Conservation (phyloP, 2,797 vertebrate species). For the Molossus alvarezi region DNA sequence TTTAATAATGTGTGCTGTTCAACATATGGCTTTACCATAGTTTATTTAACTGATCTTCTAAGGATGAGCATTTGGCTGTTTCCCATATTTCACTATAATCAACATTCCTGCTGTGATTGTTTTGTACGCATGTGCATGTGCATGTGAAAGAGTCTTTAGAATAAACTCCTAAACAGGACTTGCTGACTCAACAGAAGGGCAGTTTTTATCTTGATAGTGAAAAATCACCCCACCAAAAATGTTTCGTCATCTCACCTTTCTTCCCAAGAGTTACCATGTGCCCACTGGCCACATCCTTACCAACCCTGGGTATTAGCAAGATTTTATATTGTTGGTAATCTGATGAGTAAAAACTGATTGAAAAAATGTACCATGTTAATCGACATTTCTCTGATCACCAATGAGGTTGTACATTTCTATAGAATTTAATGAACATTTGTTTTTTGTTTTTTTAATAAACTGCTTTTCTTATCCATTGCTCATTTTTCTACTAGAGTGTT, state of each 20-base stretch:
- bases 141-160: constrained; percentile 14
- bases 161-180: constrained; percentile 30
- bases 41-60: constrained; percentile 20
- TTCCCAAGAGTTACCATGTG: not conserved
- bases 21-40: not conserved
- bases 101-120: not conserved
- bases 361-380: constrained; percentile 32
- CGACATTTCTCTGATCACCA: constrained; percentile 32
- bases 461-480: constrained; percentile 22
- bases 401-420: not conserved
- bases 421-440: constrained; percentile 26
- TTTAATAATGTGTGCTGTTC: not conserved
- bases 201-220: not conserved
- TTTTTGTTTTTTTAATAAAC: constrained; percentile 31
- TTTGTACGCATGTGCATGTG: not conserved
- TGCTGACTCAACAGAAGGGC: not conserved
- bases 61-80: not conserved
- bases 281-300: not conserved
- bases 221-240: not conserved
- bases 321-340: constrained; percentile 14
- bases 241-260: not conserved
- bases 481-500: not conserved
- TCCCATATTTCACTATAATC: not conserved
- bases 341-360: constrained; percentile 23
- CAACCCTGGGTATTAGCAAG: not conserved